These are phyloP conservation scores for Uria aalge DNA, from an alignment of 2,113 vertebrate species.

Conservation along the genomic window DNA sequence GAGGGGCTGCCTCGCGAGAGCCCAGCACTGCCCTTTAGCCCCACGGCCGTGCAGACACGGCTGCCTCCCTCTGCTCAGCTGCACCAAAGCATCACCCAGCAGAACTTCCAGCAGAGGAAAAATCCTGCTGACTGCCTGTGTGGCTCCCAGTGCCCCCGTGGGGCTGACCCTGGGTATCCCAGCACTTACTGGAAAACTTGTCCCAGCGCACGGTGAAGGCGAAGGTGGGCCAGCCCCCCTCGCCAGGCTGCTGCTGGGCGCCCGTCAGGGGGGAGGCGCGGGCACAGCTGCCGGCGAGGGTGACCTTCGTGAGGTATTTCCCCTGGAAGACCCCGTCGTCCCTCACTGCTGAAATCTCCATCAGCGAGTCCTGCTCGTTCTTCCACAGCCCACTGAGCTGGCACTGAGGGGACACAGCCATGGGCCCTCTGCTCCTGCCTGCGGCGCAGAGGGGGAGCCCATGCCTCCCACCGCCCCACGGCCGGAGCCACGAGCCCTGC, in stretches of 20 bases:
- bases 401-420: background rate
- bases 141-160: fast-evolving
- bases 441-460: fast-evolving
- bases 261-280: background rate
- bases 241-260: background rate
- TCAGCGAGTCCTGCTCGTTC: constrained; percentile 21
- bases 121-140: fast-evolving
- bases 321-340: constrained; percentile 4
- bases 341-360: background rate
- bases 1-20: fast-evolving
- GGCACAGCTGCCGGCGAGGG: background rate
- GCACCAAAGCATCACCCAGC: too few species aligned
- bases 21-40: background rate
- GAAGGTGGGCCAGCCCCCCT: constrained; percentile 9
- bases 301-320: constrained; percentile 15
- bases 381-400: constrained; percentile 26
- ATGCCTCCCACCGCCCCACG: background rate
- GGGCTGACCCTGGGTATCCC: background rate
- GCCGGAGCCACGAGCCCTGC: background rate
- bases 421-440: fast-evolving
- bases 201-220: constrained; percentile 28
- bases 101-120: background rate
- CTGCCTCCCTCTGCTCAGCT: background rate
- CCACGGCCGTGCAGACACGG: fast-evolving
- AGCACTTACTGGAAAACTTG: constrained; percentile 54